phyloP scores from a whole-genome alignment of 2,113 vertebrate genomes.

The Corythornis cristatus region DNA sequence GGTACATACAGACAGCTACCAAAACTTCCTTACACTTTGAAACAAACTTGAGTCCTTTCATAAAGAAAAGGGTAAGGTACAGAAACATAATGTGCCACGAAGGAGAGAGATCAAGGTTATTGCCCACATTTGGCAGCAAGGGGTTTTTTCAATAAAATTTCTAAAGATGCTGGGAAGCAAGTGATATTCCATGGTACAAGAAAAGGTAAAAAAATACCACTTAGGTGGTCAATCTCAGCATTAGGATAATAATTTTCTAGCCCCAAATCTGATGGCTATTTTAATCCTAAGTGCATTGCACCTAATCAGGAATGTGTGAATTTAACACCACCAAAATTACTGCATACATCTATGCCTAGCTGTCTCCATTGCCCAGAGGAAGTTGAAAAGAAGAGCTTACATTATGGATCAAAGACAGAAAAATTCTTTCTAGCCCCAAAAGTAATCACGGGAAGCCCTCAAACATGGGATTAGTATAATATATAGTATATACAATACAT shows the following conservation, averaged over 20 bases:
- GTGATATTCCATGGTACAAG: background rate
- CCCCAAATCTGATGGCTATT: background rate
- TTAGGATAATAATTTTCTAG: background rate
- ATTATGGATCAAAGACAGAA: slow-evolving; percentile 38
- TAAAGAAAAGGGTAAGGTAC: background rate
- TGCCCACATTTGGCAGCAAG: background rate
- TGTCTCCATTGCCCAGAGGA: background rate
- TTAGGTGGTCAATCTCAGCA: background rate
- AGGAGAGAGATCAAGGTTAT: background rate
- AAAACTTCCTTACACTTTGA: background rate
- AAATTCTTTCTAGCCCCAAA: background rate
- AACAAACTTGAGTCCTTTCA: background rate
- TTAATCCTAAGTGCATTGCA: background rate
- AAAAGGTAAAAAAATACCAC: background rate
- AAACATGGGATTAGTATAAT: slow-evolving; percentile 36
- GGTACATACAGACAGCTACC: background rate
- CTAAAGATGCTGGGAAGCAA: background rate
- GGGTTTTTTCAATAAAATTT: background rate
- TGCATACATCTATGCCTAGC: background rate
- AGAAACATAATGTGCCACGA: background rate
- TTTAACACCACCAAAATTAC: background rate
- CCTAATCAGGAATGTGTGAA: background rate
- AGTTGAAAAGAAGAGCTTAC: background rate
- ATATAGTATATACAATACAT: slow-evolving; percentile 47
- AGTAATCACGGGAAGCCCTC: slow-evolving; percentile 9